These are phyloP conservation scores for Pteromalus puparum DNA, from an alignment of 1,140 invertebrate genomes.

Conservation along the genomic window DNA sequence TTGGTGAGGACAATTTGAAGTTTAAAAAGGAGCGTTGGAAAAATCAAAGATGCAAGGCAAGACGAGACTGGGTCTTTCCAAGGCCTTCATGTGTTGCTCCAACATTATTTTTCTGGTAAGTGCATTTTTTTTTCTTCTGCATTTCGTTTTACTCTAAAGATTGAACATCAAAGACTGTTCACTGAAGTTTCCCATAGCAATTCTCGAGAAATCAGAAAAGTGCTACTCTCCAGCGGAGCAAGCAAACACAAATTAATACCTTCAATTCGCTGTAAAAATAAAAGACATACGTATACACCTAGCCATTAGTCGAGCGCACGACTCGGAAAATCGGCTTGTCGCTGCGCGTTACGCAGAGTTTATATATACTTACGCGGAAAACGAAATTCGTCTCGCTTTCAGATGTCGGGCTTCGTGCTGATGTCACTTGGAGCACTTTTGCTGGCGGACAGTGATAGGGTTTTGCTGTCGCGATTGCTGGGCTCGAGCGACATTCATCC, in stretches of 20 bases:
- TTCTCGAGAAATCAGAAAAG: too few relatives aligned
- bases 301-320: not conserved
- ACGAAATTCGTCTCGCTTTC: conserved; percentile 46
- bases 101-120: conserved; percentile 73
- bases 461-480: conserved; percentile 82
- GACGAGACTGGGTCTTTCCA: conserved; percentile 59
- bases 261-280: too few relatives aligned
- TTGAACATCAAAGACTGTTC: too few relatives aligned
- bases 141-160: too few relatives aligned
- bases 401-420: conserved; percentile 83
- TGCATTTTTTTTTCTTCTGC: conserved; percentile 22
- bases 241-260: too few relatives aligned
- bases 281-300: too few relatives aligned
- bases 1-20: not conserved
- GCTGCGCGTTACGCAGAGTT: not conserved
- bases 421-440: conserved; percentile 83
- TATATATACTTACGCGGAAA: not conserved
- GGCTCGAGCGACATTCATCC: conserved; percentile 74
- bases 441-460: conserved; percentile 80
- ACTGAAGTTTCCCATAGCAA: too few relatives aligned
- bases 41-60: conserved; percentile 58
- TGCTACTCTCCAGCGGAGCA: too few relatives aligned
- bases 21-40: not conserved
- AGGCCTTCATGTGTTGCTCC: conserved; percentile 70
- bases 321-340: not conserved